phyloP scores from a whole-genome alignment of 2,113 vertebrate species.

The Neopipo cinnamomea region DNA sequence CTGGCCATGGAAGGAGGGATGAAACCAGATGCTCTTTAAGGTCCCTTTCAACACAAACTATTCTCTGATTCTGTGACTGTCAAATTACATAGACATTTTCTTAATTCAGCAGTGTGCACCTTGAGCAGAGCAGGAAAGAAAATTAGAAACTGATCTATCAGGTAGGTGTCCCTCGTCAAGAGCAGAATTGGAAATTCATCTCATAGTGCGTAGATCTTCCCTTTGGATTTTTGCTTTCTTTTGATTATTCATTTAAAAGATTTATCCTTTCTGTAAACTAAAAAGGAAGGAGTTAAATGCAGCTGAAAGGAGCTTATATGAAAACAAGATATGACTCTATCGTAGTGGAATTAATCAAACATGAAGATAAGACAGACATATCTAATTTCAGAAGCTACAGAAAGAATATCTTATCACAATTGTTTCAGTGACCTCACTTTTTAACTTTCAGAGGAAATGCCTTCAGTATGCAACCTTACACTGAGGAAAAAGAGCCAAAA shows the following conservation, averaged over 20 bases:
- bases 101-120: neutral
- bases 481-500: conserved; percentile 2
- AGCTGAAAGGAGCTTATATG: neutral
- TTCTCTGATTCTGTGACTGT: neutral
- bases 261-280: neutral
- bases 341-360: conserved; percentile 28
- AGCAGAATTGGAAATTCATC: neutral
- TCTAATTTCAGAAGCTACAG: conserved; percentile 42
- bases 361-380: conserved; percentile 3
- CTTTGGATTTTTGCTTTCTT: neutral
- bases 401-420: conserved; percentile 8
- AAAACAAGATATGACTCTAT: neutral
- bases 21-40: neutral
- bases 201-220: neutral
- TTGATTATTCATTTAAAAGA: neutral
- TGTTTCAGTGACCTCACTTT: conserved; percentile 21
- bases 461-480: neutral
- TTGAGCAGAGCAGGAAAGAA: neutral
- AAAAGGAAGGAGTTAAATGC: neutral
- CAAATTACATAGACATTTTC: neutral
- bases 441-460: conserved; percentile 49
- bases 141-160: neutral
- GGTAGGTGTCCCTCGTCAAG: neutral
- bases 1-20: neutral
- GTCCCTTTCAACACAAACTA: neutral